Evolutionary conservation across 2,888 invertebrate species (phyloP), one percentile per base, ranked within the genome.

Genomic region (Celastrina argiolus): DNA sequence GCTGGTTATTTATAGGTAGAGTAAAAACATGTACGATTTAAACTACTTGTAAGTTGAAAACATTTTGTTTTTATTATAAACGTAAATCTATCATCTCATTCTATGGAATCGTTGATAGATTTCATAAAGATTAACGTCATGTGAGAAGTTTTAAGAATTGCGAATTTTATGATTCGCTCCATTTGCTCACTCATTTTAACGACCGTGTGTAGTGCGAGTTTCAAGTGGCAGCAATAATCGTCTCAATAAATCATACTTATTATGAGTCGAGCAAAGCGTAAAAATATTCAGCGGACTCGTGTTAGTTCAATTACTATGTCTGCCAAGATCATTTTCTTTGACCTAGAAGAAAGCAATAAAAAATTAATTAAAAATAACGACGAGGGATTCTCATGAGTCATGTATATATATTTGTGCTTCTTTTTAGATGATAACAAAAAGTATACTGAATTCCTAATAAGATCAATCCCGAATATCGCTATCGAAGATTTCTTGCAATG

Each of bases 191-290:
- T 12, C 18, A 65, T 69, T 42, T 75, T 63, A 12, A 51, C 16
- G 65, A 3, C 77, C 58, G 74, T 83, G 68, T 76, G 78, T 81
- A 74, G 68, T 63, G 42, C 34, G 66, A 58, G 56, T 69, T 63
- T 69, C 73, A 77, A 80, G 76, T 76, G 74, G 75, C 73, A 72
- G 77, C 80, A 81, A 81, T 80, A 81, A 79, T 77, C 73, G 75
- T 77, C 74, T 80, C 80, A 76, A 84, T 85, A 83, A 82, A 85
- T 85, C 84, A 84, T 74, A 72, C 71, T 79, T 80, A 41, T 65
- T 66, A 65, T 66, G 63, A 41, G 31, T 39, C 18, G 63, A 64
- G 63, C 26, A 63, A 59, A 59, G 59, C 59, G 36, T 59, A 59
- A 34, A 59, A 31, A 59, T 59, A 59, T 59, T 59, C 59, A 59